These are phyloP conservation scores for Steromphala cineraria DNA, from an alignment of 2,888 invertebrate species.

Conservation along the genomic window DNA sequence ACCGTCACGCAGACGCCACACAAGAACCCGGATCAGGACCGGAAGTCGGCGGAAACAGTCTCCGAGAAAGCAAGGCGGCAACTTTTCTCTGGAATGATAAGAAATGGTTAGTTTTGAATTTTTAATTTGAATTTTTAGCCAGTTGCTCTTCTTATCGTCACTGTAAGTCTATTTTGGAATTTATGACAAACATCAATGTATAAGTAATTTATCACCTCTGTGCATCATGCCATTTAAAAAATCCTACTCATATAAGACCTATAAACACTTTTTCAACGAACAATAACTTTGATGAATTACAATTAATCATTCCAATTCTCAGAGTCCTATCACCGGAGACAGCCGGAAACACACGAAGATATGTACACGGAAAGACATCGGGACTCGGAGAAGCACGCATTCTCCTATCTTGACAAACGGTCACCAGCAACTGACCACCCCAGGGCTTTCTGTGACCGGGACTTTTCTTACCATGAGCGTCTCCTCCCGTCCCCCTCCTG, in stretches of 20 bases:
- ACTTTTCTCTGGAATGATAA: background rate
- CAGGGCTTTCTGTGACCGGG: constrained; percentile 1
- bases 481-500: background rate
- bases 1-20: background rate
- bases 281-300: background rate
- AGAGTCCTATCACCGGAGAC: background rate
- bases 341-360: background rate
- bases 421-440: background rate
- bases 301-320: background rate
- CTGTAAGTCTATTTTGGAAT: too few species aligned
- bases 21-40: background rate
- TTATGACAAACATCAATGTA: too few species aligned
- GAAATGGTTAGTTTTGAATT: constrained; percentile 12
- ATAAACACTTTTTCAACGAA: too few species aligned
- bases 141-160: too few species aligned
- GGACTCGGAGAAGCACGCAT: background rate
- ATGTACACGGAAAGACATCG: background rate
- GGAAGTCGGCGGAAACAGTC: background rate
- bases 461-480: background rate
- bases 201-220: too few species aligned
- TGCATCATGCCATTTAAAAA: too few species aligned
- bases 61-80: constrained; percentile 6
- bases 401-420: background rate
- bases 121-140: background rate
- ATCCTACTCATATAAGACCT: too few species aligned